Evolutionary conservation across 2,113 vertebrate genomes (phyloP), one percentile per base, ranked within the genome.

Genomic region (Pterophyllum scalare): DNA sequence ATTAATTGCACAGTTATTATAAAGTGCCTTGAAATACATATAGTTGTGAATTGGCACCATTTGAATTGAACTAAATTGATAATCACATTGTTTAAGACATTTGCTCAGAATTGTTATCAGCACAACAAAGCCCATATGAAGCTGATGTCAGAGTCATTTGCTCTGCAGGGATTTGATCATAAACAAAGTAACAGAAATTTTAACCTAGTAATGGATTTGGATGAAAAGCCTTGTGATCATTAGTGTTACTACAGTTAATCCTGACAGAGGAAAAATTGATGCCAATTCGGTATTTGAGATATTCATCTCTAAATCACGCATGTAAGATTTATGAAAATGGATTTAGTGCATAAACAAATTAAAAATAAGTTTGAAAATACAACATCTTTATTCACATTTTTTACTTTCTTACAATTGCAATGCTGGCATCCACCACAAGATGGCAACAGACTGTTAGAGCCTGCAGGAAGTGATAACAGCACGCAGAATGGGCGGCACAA

Each of bases 361-460:
- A 6, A 31, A 70, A 70, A 49, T 28, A 52, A 31, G 49, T 24
- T 52, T 26, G 26, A 52, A 70, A 11, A 52, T 7, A 7, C 3
- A 14, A 52, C 17, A 19, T 52, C 3, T 70, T 52, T 70, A 20
- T 6, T 70, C 43, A 28, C 17, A 20, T 6, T 52, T 52, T 70
- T 52, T 52, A 26, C 14, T 19, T 33, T 19, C 22, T 13, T 54
- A 6, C 22, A 9, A 10, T 13, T 85, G 61, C 60, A 87, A 20
- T 90, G 6, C 75, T 58, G 40, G 17, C 1, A 75, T 19, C 7
- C 1, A 77, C 65, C 87, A 90, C 57, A 49, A 10, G 86, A 46
- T 74, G 80, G 77, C 35, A 75, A 54, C 46, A 92, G 26, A 80
- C 12, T 28, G 57, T 62, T 26, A 31, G 7, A 31, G 3, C 14